Conservation (phyloP, 2,888 invertebrate species). For the Cosmorhoe ocellata region DNA sequence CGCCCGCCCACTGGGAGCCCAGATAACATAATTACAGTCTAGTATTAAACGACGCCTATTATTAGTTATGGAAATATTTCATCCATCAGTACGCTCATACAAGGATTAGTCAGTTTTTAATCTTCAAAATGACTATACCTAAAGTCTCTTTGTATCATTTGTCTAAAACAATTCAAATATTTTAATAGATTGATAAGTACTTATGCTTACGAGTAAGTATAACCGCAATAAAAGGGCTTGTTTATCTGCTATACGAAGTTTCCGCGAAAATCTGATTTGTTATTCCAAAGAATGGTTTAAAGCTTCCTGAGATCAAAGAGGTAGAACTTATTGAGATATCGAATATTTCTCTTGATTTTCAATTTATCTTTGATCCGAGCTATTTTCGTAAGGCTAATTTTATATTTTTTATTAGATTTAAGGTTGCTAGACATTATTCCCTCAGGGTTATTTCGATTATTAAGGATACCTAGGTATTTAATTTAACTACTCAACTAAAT, state of each 20-base stretch:
- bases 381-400: no score
- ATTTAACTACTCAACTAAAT: no score
- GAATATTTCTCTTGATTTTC: not conserved
- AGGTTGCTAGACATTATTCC: no score
- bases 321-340: slow-evolving; percentile 3
- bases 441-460: no score
- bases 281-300: slow-evolving; percentile 3
- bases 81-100: slow-evolving; percentile 50
- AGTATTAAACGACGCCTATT: slow-evolving; percentile 73
- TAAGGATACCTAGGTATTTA: no score
- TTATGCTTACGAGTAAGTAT: no score
- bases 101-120: no score
- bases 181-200: no score
- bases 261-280: not conserved
- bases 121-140: no score
- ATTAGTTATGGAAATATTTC: slow-evolving; percentile 67
- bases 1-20: slow-evolving; percentile 55
- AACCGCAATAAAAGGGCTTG: not conserved
- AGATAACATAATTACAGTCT: slow-evolving; percentile 75
- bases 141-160: no score
- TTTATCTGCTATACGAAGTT: not conserved
- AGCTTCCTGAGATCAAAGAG: slow-evolving; percentile 3
- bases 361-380: not conserved
- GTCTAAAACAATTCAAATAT: no score
- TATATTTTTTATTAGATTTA: no score